Evolutionary conservation across 1,140 invertebrate genomes (phyloP).

Genomic region (Drosophila watanabei): DNA sequence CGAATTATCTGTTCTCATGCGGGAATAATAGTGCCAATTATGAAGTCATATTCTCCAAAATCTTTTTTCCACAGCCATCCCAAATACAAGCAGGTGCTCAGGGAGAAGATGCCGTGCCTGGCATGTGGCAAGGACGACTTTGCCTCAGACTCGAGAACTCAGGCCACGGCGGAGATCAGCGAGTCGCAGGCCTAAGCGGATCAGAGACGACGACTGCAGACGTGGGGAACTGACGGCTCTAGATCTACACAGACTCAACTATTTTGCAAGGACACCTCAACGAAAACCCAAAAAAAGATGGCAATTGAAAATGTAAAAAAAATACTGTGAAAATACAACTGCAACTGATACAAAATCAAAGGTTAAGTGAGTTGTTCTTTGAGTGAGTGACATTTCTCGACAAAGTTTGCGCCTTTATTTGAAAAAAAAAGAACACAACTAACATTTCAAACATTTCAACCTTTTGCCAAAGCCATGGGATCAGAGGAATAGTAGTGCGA

Average conservation of each 20-base stretch:
- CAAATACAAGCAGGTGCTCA: constrained; percentile 89
- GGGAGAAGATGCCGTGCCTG: constrained; percentile 86
- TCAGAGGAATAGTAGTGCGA: constrained; percentile 10
- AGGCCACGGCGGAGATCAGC: constrained; percentile 78
- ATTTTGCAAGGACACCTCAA: constrained; percentile 60
- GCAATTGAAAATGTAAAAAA: constrained; percentile 69
- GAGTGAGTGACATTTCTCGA: constrained; percentile 37
- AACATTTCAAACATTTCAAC: constrained; percentile 72
- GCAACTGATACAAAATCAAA: constrained; percentile 81
- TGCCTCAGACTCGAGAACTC: constrained; percentile 86
- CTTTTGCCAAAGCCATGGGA: constrained; percentile 15
- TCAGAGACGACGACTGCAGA: constrained; percentile 72
- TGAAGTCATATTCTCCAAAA: constrained; percentile 4
- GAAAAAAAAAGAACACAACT: constrained; percentile 37
- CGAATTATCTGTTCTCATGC: constrained; percentile 1
- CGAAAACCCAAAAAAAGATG: constrained; percentile 62
- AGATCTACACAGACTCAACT: constrained; percentile 51
- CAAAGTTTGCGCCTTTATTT: constrained; percentile 60
- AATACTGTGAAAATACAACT: constrained; percentile 49
- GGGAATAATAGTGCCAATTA: too few species aligned
- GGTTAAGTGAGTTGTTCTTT: background rate
- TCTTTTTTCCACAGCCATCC: constrained; percentile 87
- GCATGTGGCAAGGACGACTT: constrained; percentile 87
- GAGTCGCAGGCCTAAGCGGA: constrained; percentile 75
- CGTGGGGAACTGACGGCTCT: constrained; percentile 61